Base-by-base conservation (phyloP, 2,113 vertebrate genomes). In the Thalassarche chlororhynchos region DNA sequence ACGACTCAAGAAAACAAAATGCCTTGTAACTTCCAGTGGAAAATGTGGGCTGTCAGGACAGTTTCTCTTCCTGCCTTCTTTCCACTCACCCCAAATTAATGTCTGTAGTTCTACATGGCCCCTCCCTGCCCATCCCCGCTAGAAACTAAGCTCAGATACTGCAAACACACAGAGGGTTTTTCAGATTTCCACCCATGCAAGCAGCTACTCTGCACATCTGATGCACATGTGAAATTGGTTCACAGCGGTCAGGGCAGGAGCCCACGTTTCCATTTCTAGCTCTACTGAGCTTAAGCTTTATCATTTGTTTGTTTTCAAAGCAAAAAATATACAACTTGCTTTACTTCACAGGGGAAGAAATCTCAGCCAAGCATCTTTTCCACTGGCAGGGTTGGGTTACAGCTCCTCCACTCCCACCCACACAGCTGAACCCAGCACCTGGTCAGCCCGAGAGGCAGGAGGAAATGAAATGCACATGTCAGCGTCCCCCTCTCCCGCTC, bases 381-480 rank as follows among this genome's bases (percentile, higher is more conserved):
- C 80, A 86, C 36, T 38, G 51, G 58, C 31, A 80, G 82, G 38
- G 29, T 66, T 90, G 55, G 54, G 84, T 91, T 94, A 65, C 58
- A 76, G 58, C 40, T 76, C 69, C 62, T 38, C 60, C 40, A 4
- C 54, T 96, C 70, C 93, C 89, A 91, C 94, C 94, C 93, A 94
- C 62, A 0, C 69, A 80, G 89, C 78, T 87, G 84, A 95, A 87
- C 84, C 71, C 87, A 91, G 77, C 0, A 32, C 87, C 60, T 72
- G 58, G 61, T 79, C 80, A 89, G 82, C 66, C 40, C 5, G 8
- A 34, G 54, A 70, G 68, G 7, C 14, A 15, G 64, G 34, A 94
- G 89, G 93, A 97, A 97, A 95, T 85, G 38, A 85, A 69, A 85
- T 4, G 29, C 93, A 89, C 57, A 72, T 82, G 87, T 79, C 84